Evolutionary conservation across 2,113 vertebrate species (phyloP).

Genomic region (Ameiurus melas): DNA sequence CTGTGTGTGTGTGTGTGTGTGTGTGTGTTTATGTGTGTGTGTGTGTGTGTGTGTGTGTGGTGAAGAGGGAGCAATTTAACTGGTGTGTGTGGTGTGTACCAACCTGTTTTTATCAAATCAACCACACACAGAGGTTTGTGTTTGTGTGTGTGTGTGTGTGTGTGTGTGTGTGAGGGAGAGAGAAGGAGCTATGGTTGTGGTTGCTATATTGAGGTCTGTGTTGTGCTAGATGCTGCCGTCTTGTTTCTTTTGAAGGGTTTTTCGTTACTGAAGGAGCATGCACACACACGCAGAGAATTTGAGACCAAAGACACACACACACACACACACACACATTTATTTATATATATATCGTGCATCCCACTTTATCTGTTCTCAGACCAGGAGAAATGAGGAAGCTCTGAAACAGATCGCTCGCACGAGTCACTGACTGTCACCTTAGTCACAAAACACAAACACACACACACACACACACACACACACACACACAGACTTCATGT

Average conservation of each 20-base stretch:
- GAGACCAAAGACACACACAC: conserved; percentile 50
- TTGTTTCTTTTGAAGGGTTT: conserved; percentile 72
- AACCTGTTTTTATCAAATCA: conserved; percentile 7
- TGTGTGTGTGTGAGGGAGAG: conserved; percentile 13
- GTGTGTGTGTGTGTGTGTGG: not conserved
- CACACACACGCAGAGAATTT: conserved; percentile 75
- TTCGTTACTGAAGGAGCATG: conserved; percentile 72
- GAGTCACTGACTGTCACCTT: not conserved
- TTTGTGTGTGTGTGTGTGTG: conserved; percentile 19
- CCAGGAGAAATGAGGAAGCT: not conserved
- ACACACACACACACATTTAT: conserved; percentile 3
- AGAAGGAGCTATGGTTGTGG: not conserved
- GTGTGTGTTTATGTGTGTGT: not conserved
- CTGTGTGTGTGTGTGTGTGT: not conserved
- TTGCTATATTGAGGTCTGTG: conserved; percentile 18
- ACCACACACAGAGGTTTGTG: conserved; percentile 5
- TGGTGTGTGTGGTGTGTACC: not conserved
- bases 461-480: not conserved
- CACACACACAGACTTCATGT: not conserved
- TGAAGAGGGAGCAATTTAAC: not conserved
- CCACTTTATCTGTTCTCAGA: not conserved
- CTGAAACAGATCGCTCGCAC: not conserved
- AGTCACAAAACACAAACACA: conserved; percentile 13
- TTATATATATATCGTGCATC: not conserved
- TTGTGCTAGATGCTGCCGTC: conserved; percentile 48